Percentiles rank a stretch among this genome's conserved stretches.
Evolutionary conservation across 2,888 invertebrate genomes (phyloP).

Genomic region (Drosophila meridiana): DNA sequence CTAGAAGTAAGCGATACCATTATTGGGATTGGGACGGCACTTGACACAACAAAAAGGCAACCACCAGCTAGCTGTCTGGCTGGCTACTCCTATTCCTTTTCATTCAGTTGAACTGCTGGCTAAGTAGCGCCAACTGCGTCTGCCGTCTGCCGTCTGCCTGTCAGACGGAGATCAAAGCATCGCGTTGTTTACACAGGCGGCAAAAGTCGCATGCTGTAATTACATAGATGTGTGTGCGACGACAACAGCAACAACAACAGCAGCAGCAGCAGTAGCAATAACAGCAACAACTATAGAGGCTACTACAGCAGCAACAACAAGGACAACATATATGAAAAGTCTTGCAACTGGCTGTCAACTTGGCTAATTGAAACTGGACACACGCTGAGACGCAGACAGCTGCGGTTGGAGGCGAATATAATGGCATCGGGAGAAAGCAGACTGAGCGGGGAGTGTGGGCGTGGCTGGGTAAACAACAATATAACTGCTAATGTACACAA

Average conservation of each 20-base stretch:
- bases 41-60: slow-evolving; percentile 25
- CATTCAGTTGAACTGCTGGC: slow-evolving; percentile 6
- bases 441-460: background rate
- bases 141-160: slow-evolving; percentile 42
- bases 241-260: slow-evolving; percentile 17
- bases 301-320: slow-evolving; percentile 18
- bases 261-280: background rate
- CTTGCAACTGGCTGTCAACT: slow-evolving; percentile 53
- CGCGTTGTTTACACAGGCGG: slow-evolving; percentile 73
- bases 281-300: background rate
- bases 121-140: slow-evolving; percentile 31
- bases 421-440: slow-evolving; percentile 2
- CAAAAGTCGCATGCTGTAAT: slow-evolving; percentile 72
- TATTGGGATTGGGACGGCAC: slow-evolving; percentile 31
- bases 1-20: slow-evolving; percentile 55
- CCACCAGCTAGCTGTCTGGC: background rate
- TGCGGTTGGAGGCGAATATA: slow-evolving; percentile 9
- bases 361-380: slow-evolving; percentile 68
- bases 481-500: slow-evolving; percentile 17
- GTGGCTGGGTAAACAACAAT: slow-evolving; percentile 19
- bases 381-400: slow-evolving; percentile 43
- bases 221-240: slow-evolving; percentile 42
- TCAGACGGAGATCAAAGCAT: slow-evolving; percentile 62
- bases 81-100: slow-evolving; percentile 10
- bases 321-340: slow-evolving; percentile 35